phyloP scores from a whole-genome alignment of 2,113 vertebrate genomes.

The Ramphastos sulfuratus region DNA sequence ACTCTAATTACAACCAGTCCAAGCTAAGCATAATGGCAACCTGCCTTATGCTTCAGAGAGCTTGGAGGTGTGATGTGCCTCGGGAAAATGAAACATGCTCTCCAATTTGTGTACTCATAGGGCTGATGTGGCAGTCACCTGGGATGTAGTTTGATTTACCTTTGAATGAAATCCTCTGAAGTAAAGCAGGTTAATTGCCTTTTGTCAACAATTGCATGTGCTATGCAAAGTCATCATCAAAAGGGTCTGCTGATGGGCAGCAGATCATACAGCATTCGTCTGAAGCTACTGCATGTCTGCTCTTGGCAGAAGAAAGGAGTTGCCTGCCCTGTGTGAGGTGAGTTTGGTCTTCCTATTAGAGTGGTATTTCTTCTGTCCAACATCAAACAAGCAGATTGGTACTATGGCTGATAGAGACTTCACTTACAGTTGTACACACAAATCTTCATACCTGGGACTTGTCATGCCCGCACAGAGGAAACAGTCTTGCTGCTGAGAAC shows the following conservation, averaged over 20 bases:
- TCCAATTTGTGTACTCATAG: not conserved
- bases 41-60: conserved; percentile 10
- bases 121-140: not conserved
- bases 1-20: conserved; percentile 45
- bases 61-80: not conserved
- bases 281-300: not conserved
- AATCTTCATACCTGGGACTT: not conserved
- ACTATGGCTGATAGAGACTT: accelerated
- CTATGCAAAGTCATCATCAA: not conserved
- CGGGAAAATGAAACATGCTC: conserved; percentile 8
- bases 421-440: accelerated
- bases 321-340: not conserved
- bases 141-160: not conserved
- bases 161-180: not conserved
- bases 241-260: accelerated
- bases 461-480: accelerated
- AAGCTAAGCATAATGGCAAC: conserved; percentile 25
- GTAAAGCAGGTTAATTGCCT: not conserved
- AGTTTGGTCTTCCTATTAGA: not conserved
- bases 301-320: not conserved
- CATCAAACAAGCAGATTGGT: not conserved
- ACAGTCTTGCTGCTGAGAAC: not conserved
- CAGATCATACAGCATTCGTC: not conserved
- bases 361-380: not conserved
- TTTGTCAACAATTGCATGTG: not conserved